Conservation (phyloP, 2,113 vertebrate genomes). For the Syngnathus floridae region DNA sequence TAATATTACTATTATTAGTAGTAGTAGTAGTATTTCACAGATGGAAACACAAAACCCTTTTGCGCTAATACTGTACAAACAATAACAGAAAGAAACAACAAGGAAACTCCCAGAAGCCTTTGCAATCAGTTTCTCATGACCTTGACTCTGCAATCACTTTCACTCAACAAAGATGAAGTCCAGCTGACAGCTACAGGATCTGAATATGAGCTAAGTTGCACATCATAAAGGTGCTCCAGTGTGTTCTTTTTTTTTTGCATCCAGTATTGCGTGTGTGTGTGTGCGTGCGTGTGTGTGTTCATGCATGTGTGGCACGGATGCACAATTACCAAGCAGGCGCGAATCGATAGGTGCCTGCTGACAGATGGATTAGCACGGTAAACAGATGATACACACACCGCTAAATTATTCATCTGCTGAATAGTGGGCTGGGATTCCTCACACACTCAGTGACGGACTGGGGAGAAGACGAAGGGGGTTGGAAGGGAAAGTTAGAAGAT, state of each 20-base stretch:
- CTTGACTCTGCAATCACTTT: constrained; percentile 56
- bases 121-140: constrained; percentile 34
- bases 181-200: constrained; percentile 64
- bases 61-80: neutral
- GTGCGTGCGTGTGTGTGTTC: constrained; percentile 19
- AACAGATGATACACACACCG: constrained; percentile 79
- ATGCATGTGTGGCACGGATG: constrained; percentile 50
- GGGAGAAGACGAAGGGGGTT: constrained; percentile 13
- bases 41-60: neutral
- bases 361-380: constrained; percentile 83
- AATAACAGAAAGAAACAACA: neutral
- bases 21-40: neutral
- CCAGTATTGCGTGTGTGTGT: constrained; percentile 14
- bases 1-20: no score
- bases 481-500: constrained; percentile 8
- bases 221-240: constrained; percentile 42
- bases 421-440: constrained; percentile 65
- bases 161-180: constrained; percentile 55
- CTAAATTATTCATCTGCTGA: constrained; percentile 80
- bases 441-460: constrained; percentile 37
- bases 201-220: constrained; percentile 69
- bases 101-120: constrained; percentile 11
- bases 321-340: constrained; percentile 77
- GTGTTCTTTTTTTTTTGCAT: neutral
- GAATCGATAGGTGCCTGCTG: constrained; percentile 78